phyloP scores from a whole-genome alignment of 2,888 invertebrate species.

The Apomyelois bistriatella region DNA sequence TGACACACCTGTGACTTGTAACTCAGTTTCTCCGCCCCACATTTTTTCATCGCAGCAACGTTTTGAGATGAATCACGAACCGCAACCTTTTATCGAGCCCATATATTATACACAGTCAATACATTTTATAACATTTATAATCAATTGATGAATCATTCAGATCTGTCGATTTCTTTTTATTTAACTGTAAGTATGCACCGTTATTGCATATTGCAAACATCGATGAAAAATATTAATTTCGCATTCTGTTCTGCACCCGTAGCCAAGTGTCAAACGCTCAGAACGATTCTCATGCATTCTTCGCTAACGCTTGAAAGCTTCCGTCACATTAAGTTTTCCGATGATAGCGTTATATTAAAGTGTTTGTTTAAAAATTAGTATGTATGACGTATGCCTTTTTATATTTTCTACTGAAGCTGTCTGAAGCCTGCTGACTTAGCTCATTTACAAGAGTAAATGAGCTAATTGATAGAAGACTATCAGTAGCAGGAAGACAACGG shows the following conservation, averaged over 20 bases:
- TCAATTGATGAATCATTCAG: conserved; percentile 3
- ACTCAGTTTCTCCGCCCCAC: conserved; percentile 11
- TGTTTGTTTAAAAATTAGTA: no score
- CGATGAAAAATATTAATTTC: neutral
- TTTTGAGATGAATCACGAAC: conserved; percentile 9
- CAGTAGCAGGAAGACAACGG: no score
- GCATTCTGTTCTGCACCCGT: neutral
- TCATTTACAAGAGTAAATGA: no score
- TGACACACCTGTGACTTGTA: neutral
- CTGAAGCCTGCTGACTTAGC: no score
- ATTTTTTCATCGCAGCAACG: neutral
- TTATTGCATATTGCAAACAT: conserved; percentile 3
- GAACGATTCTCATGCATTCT: no score
- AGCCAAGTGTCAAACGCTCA: no score
- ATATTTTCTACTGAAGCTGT: no score
- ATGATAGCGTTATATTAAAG: no score
- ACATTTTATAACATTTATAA: conserved; percentile 8
- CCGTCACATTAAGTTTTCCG: no score
- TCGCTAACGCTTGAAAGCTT: no score
- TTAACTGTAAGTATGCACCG: conserved; percentile 1
- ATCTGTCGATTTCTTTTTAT: conserved; percentile 6
- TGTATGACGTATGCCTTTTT: no score
- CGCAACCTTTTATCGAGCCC: conserved; percentile 10
- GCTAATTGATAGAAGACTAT: no score
- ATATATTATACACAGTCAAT: conserved; percentile 5